A percentile compares a stretch with the other conserved stretches of the same genome.
phyloP scores from a whole-genome alignment of 2,888 invertebrate genomes.

The Philaethria dido region DNA sequence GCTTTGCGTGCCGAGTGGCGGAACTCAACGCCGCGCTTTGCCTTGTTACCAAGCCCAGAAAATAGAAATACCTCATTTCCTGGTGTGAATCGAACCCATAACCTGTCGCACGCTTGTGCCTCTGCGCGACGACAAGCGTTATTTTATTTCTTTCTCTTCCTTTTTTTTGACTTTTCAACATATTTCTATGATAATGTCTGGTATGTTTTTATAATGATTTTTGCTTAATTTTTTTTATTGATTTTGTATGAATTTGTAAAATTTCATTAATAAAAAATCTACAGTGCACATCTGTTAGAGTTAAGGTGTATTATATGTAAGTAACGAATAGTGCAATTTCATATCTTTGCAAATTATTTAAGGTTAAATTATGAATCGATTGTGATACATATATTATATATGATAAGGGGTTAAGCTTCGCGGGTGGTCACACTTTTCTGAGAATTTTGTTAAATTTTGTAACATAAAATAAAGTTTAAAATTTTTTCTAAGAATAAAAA shows the following conservation, averaged over 20 bases:
- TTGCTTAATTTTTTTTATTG: background rate
- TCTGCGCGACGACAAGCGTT: no score
- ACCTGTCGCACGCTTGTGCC: no score
- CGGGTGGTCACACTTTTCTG: conserved; percentile 32
- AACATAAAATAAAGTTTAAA: no score
- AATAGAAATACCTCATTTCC: no score
- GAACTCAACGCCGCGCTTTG: no score
- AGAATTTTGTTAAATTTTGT: background rate
- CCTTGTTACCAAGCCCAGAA: no score
- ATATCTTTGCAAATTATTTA: conserved; percentile 45
- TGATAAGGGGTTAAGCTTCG: conserved; percentile 25
- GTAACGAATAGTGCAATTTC: conserved; percentile 56
- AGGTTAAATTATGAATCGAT: conserved; percentile 67
- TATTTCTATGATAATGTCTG: no score
- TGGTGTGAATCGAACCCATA: no score
- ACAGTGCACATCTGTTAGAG: background rate
- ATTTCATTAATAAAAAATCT: background rate
- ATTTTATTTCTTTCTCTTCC: no score
- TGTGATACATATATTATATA: conserved; percentile 73
- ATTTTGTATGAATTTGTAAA: background rate
- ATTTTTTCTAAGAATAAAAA: no score
- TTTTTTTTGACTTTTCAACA: background rate
- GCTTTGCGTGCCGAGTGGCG: no score
- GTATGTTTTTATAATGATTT: no score
- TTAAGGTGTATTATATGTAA: conserved; percentile 33